Evolutionary conservation across 2,888 invertebrate species (phyloP).

Genomic region (Eilema caniola): DNA sequence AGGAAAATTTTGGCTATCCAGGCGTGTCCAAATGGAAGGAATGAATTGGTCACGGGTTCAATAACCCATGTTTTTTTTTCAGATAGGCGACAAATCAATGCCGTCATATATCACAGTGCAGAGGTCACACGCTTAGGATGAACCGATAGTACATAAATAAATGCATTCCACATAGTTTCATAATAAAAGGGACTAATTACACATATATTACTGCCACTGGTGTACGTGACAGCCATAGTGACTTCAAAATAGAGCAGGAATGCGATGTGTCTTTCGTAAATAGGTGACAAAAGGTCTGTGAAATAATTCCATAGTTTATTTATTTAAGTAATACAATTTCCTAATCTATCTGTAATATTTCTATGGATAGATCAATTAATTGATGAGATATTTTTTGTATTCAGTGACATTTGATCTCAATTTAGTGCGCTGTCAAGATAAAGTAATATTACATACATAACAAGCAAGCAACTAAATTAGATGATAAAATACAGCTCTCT

Average conservation of each 20-base stretch:
- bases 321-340: neutral
- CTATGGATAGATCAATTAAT: conserved; percentile 1
- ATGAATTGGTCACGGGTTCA: no score
- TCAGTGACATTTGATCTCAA: conserved; percentile 14
- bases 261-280: neutral
- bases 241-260: neutral
- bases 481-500: neutral
- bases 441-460: neutral
- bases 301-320: neutral
- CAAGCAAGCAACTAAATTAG: neutral
- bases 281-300: neutral
- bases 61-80: neutral
- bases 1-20: neutral
- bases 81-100: conserved; percentile 11
- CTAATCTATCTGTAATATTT: conserved; percentile 6
- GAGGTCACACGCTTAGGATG: conserved; percentile 28
- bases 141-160: conserved; percentile 34
- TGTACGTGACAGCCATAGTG: neutral
- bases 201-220: neutral
- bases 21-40: neutral
- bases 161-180: conserved; percentile 42
- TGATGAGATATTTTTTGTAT: neutral
- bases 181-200: conserved; percentile 13
- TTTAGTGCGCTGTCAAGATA: neutral
- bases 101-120: conserved; percentile 3